These are phyloP conservation scores for Andrena cerasifolii DNA, from an alignment of 1,140 invertebrate genomes.

Conservation along the genomic window DNA sequence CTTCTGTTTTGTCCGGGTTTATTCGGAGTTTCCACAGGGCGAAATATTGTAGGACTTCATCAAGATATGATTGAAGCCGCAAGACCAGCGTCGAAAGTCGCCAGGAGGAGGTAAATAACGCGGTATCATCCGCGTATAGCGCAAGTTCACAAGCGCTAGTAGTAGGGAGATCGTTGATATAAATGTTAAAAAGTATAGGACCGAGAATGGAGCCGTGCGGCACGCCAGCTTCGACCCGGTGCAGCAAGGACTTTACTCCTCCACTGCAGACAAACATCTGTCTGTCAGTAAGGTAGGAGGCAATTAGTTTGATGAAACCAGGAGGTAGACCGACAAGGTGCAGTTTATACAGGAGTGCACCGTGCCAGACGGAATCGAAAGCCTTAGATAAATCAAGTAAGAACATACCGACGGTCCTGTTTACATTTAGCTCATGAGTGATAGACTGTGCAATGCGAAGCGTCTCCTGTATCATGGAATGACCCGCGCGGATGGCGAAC, in stretches of 20 bases:
- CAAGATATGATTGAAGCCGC: too few species aligned
- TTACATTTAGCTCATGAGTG: slow-evolving; percentile 67
- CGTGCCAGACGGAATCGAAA: slow-evolving; percentile 76
- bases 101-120: too few species aligned
- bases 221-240: background rate
- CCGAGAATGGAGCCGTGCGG: background rate
- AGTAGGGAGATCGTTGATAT: background rate
- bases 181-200: background rate
- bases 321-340: background rate
- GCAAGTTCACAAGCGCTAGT: too few species aligned
- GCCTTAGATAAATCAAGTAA: slow-evolving; percentile 78
- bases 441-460: slow-evolving; percentile 72
- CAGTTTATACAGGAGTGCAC: slow-evolving; percentile 73
- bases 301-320: background rate
- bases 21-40: too few species aligned
- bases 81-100: too few species aligned
- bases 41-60: too few species aligned
- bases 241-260: background rate
- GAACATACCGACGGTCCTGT: slow-evolving; percentile 63
- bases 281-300: background rate
- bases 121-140: too few species aligned
- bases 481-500: slow-evolving; percentile 75
- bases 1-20: too few species aligned
- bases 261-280: background rate
- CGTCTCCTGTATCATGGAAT: slow-evolving; percentile 74